A percentile compares a stretch with the other conserved stretches of the same genome.
Conservation (phyloP, 2,113 vertebrate species). For the Rhabdornis inornatus region DNA sequence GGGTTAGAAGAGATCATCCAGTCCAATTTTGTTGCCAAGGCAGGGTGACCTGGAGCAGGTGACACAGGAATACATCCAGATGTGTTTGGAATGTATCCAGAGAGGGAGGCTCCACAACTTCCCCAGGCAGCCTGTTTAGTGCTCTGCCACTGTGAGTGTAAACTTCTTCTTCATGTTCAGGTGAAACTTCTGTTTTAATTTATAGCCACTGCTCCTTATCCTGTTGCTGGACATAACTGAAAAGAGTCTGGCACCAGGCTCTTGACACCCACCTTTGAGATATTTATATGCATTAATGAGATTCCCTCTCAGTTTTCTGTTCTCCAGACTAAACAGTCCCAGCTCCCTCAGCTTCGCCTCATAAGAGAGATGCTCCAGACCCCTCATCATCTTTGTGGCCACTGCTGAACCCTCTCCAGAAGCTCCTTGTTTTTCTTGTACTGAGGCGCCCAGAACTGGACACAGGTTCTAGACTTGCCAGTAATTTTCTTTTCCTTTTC, state of each 20-base stretch:
- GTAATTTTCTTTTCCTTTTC: not conserved
- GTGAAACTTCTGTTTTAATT: not conserved
- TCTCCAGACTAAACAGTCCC: not conserved
- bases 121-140: not conserved
- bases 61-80: not conserved
- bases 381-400: too few species aligned
- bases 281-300: not conserved
- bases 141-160: not conserved
- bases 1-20: not conserved
- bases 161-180: not conserved
- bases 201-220: not conserved
- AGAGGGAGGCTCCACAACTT: not conserved
- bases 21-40: not conserved
- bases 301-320: not conserved
- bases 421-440: not conserved
- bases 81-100: not conserved
- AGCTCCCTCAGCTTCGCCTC: not conserved
- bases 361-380: not conserved
- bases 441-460: not conserved
- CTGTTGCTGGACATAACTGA: not conserved
- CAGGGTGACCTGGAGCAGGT: not conserved
- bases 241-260: not conserved
- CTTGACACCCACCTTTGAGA: not conserved
- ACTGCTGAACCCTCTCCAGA: not conserved
- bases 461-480: not conserved